phyloP scores from a whole-genome alignment of 2,888 invertebrate genomes.

The Andrena dorsata region DNA sequence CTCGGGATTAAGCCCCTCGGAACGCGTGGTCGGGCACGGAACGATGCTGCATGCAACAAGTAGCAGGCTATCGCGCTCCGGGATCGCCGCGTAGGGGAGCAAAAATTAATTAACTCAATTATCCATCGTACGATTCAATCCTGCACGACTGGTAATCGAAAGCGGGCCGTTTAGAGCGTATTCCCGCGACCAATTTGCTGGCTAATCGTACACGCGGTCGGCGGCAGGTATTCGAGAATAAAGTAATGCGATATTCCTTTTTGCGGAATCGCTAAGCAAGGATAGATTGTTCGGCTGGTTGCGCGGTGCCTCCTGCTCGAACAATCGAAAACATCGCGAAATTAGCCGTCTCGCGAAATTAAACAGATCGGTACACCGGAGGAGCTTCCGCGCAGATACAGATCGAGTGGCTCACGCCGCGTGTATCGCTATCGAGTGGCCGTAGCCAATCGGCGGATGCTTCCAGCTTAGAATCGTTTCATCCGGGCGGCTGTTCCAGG shows the following conservation, averaged over 20 bases:
- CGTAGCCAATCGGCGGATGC: too few relatives aligned
- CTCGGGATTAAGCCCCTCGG: not conserved
- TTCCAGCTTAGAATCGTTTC: not conserved
- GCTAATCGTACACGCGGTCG: not conserved
- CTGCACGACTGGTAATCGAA: not conserved
- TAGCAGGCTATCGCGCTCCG: not conserved
- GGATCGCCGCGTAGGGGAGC: not conserved
- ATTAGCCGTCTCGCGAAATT: not conserved
- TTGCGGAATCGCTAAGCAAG: too few relatives aligned
- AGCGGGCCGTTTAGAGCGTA: not conserved
- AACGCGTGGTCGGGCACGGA: not conserved
- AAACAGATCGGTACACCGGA: not conserved
- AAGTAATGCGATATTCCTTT: too few relatives aligned
- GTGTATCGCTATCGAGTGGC: not conserved
- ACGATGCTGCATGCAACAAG: not conserved
- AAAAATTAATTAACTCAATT: constrained; percentile 10
- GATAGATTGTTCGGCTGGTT: too few relatives aligned
- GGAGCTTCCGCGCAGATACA: not conserved
- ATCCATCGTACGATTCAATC: constrained; percentile 8
- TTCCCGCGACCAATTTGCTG: not conserved
- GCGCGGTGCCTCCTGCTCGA: not conserved
- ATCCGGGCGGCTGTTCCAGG: not conserved
- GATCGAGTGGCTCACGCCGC: not conserved
- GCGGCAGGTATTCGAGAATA: too few relatives aligned
- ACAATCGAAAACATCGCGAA: not conserved